phyloP scores from a whole-genome alignment of 2,113 vertebrate species.

The Stegostoma tigrinum region DNA sequence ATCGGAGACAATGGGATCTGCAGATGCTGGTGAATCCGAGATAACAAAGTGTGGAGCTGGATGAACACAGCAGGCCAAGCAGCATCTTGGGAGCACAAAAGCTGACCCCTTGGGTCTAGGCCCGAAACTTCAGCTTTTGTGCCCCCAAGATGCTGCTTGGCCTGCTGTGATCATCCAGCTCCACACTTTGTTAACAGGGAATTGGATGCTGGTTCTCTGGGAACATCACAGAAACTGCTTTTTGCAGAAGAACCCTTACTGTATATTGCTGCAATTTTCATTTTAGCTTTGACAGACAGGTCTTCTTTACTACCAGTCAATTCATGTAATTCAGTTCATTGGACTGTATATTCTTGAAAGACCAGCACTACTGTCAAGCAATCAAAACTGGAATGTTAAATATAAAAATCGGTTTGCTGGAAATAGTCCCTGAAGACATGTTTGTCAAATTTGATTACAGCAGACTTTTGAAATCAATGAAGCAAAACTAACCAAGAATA shows the following conservation, averaged over 20 bases:
- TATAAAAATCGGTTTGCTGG: conserved; percentile 25
- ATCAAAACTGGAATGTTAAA: conserved; percentile 28
- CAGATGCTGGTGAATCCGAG: too few species aligned
- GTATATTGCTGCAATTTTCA: not conserved
- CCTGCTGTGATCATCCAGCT: too few species aligned
- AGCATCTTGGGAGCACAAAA: too few species aligned
- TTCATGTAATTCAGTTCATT: conserved; percentile 28
- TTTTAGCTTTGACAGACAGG: not conserved
- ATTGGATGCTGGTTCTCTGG: not conserved
- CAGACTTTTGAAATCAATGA: conserved; percentile 11
- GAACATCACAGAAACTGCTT: not conserved
- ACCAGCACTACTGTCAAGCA: conserved; percentile 15
- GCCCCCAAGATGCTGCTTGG: too few species aligned
- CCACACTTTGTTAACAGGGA: too few species aligned
- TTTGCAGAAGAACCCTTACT: not conserved
- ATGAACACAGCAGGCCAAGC: too few species aligned
- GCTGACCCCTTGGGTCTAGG: too few species aligned
- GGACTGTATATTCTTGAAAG: conserved; percentile 25
- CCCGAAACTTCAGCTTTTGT: too few species aligned
- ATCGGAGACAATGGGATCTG: too few species aligned
- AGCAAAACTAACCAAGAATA: conserved; percentile 14
- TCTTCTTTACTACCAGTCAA: not conserved
- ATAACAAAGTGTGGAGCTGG: too few species aligned
- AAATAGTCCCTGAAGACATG: conserved; percentile 25
- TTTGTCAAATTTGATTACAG: conserved; percentile 30